Evolutionary conservation across 1,140 invertebrate genomes (phyloP).

Genomic region (Caligus rogercresseyi): DNA sequence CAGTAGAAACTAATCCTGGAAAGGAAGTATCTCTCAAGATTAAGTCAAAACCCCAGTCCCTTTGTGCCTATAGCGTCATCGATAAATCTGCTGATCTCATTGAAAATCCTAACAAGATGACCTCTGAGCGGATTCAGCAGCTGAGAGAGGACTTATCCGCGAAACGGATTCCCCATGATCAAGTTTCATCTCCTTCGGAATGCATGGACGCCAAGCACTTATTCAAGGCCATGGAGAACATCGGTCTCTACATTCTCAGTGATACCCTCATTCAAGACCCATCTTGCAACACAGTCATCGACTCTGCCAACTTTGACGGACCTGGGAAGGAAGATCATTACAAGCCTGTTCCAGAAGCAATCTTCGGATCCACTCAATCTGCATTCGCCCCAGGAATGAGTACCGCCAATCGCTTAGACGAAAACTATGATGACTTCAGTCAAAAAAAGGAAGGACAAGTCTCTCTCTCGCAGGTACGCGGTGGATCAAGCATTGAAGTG

Average conservation of each 20-base stretch:
- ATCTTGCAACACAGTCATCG: constrained; percentile 10
- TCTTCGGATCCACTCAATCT: neutral
- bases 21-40: neutral
- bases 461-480: constrained; percentile 17
- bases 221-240: constrained; percentile 9
- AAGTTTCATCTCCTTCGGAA: neutral
- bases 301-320: constrained; percentile 20
- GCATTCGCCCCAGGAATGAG: neutral
- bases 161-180: neutral
- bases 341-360: neutral
- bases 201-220: neutral
- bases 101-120: constrained; percentile 2
- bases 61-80: constrained; percentile 12
- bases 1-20: constrained; percentile 3
- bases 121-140: neutral
- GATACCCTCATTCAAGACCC: constrained; percentile 4
- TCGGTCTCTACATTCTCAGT: constrained; percentile 18
- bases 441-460: neutral
- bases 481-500: constrained; percentile 25
- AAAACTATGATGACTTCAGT: neutral
- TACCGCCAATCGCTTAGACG: neutral
- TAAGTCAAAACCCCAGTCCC: neutral
- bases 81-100: constrained; percentile 11
- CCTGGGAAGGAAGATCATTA: neutral
- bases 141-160: neutral